Percentiles rank a stretch among this genome's conserved stretches.
Conservation (phyloP, 2,797 vertebrate species). For the Enteromius thamalakanensis region DNA sequence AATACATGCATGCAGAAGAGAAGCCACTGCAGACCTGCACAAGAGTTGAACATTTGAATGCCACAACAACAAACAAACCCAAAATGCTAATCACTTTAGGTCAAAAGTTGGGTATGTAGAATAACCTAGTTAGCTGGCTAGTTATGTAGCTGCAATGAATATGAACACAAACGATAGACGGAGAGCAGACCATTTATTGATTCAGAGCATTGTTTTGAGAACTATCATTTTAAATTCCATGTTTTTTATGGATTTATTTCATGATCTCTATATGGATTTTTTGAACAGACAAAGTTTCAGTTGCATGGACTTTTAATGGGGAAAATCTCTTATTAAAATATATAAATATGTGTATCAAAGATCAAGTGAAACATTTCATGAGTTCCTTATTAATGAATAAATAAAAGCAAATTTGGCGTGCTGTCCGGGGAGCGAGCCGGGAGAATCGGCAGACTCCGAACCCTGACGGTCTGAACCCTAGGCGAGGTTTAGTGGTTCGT, state of each 20-base stretch:
- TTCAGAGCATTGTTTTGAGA: not conserved
- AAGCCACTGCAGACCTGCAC: not conserved
- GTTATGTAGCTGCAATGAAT: not conserved
- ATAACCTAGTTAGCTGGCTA: too few species aligned
- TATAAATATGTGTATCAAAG: not conserved
- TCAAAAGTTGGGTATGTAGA: not conserved
- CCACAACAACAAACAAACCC: conserved; percentile 3
- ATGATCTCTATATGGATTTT: not conserved
- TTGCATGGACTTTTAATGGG: not conserved
- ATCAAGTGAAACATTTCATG: not conserved
- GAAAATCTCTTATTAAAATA: not conserved
- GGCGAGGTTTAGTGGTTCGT: too few species aligned
- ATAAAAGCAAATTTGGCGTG: too few species aligned
- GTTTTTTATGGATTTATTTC: not conserved
- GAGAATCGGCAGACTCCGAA: too few species aligned
- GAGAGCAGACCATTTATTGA: not conserved
- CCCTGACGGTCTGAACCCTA: too few species aligned
- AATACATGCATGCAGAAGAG: conserved; percentile 36
- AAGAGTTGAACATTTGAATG: not conserved
- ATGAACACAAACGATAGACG: not conserved
- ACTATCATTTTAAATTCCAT: not conserved
- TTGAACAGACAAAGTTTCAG: not conserved
- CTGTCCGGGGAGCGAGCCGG: too few species aligned
- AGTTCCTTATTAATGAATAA: too few species aligned
- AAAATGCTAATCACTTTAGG: not conserved